Evolutionary conservation across 1,140 invertebrate species (phyloP).

Genomic region (Musca domestica): DNA sequence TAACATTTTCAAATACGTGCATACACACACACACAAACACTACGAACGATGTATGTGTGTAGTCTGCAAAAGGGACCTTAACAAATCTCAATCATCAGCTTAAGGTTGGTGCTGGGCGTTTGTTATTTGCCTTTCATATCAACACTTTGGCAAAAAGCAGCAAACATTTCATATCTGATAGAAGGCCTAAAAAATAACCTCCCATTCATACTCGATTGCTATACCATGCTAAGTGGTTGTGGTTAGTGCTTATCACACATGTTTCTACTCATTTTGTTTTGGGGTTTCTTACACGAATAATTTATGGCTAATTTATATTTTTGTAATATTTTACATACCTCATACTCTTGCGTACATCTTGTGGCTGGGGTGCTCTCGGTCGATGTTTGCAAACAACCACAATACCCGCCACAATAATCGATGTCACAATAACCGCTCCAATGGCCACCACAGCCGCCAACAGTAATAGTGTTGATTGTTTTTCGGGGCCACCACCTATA

Average conservation of each 20-base stretch:
- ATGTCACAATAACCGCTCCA: conserved; percentile 53
- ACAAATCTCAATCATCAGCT: conserved; percentile 16
- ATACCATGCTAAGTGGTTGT: too few species aligned
- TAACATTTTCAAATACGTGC: background rate
- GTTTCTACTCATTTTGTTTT: too few species aligned
- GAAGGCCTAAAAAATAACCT: too few species aligned
- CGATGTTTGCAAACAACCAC: conserved; percentile 52
- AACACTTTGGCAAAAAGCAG: too few species aligned
- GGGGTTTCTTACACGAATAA: too few species aligned
- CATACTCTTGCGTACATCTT: conserved; percentile 54
- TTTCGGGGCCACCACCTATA: conserved; percentile 49
- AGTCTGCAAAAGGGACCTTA: too few species aligned
- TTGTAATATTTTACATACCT: conserved; percentile 45
- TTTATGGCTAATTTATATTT: too few species aligned
- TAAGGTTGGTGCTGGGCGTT: background rate
- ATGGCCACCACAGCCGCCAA: conserved; percentile 51
- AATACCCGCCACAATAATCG: conserved; percentile 53
- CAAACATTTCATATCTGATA: too few species aligned
- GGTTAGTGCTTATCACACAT: too few species aligned
- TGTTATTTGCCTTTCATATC: too few species aligned
- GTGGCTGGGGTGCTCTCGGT: conserved; percentile 53
- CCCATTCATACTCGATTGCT: too few species aligned
- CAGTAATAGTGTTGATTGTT: conserved; percentile 52
- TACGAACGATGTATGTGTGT: background rate
- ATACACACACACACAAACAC: background rate